These are phyloP conservation scores for Himalopsyche japonica DNA, from an alignment of 2,888 invertebrate genomes.

Conservation along the genomic window DNA sequence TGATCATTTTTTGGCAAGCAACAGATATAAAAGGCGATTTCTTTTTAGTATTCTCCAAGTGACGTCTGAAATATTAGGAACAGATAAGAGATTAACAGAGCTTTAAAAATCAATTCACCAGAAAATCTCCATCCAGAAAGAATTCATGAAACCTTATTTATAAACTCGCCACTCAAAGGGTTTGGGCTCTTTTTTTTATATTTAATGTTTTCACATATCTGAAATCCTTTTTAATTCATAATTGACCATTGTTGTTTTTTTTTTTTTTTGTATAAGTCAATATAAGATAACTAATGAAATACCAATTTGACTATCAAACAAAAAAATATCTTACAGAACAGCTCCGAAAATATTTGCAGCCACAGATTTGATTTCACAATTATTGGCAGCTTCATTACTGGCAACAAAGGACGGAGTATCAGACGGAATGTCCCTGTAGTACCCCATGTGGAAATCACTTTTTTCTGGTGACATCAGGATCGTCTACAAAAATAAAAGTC, in stretches of 20 bases:
- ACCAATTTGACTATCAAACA: conserved; percentile 16
- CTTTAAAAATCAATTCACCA: no score
- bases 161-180: no score
- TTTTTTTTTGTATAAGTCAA: not conserved
- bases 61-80: conserved; percentile 37
- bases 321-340: conserved; percentile 64
- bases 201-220: no score
- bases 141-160: no score
- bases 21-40: conserved; percentile 68
- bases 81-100: no score
- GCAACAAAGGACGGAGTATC: conserved; percentile 78
- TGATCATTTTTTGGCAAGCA: conserved; percentile 62
- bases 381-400: conserved; percentile 70
- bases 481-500: conserved; percentile 57
- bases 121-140: no score
- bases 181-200: no score
- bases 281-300: not conserved
- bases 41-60: conserved; percentile 60
- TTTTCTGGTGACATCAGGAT: conserved; percentile 70
- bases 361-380: conserved; percentile 70
- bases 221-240: no score
- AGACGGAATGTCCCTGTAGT: conserved; percentile 82
- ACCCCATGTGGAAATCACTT: conserved; percentile 83
- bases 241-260: no score
- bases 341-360: conserved; percentile 83